phyloP scores from a whole-genome alignment of 2,113 vertebrate genomes.

The Microcebus tavaratra region DNA sequence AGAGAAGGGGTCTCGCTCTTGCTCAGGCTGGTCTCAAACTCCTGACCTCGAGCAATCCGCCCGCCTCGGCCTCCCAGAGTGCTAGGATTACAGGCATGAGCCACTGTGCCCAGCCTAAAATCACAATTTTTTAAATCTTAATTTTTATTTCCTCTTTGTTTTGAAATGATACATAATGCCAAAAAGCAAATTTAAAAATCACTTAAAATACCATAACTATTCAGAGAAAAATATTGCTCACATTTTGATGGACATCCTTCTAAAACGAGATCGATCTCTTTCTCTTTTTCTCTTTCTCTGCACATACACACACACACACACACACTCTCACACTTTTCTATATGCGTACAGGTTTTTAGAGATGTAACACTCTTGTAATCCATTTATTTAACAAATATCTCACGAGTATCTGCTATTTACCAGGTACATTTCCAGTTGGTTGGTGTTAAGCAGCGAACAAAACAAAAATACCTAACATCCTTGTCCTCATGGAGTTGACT shows the following conservation, averaged over 20 bases:
- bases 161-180: not conserved
- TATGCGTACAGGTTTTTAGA: not conserved
- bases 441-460: not conserved
- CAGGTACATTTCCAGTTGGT: not conserved
- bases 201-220: not conserved
- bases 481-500: not conserved
- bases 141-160: not conserved
- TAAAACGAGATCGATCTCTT: not conserved
- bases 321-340: not conserved
- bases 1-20: no score
- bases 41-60: no score
- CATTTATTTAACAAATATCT: not conserved
- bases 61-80: no score
- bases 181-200: not conserved
- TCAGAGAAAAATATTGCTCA: not conserved
- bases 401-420: not conserved
- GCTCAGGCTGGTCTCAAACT: no score
- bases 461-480: not conserved
- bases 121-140: not conserved
- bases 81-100: no score
- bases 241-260: not conserved
- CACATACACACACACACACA: fast-evolving
- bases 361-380: not conserved
- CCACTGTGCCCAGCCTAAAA: no score
- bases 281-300: no score